These are phyloP conservation scores for Stegodyphus dumicola DNA, from an alignment of 1,140 invertebrate species.

Conservation along the genomic window DNA sequence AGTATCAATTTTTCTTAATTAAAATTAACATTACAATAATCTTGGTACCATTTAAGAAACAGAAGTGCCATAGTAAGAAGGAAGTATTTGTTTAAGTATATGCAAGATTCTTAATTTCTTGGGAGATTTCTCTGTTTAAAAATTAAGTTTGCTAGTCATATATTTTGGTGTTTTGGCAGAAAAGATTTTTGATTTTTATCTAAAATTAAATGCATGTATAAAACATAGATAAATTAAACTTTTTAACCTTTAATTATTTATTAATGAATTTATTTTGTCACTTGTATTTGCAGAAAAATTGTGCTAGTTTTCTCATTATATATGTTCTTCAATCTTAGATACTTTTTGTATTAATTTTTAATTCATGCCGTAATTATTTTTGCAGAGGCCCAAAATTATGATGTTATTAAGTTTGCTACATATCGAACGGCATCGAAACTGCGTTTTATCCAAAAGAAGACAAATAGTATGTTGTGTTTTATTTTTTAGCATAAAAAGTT, in stretches of 20 bases:
- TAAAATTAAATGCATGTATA: background rate
- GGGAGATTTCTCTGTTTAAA: too few species aligned
- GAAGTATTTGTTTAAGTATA: too few species aligned
- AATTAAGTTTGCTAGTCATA: too few species aligned
- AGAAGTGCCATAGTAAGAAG: too few species aligned
- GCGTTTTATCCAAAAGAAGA: constrained; percentile 97
- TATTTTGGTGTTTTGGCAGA: too few species aligned
- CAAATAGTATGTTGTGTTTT: constrained; percentile 74
- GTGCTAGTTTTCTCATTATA: background rate
- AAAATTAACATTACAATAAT: too few species aligned
- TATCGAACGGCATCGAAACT: constrained; percentile 97
- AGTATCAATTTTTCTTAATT: too few species aligned
- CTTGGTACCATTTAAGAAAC: too few species aligned
- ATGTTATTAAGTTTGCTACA: constrained; percentile 94
- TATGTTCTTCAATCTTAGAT: background rate
- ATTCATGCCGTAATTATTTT: constrained; percentile 40
- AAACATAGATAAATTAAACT: background rate
- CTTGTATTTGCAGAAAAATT: background rate
- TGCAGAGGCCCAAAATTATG: constrained; percentile 88
- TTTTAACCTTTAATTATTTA: background rate
- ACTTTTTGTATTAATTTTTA: background rate
- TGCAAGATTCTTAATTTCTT: too few species aligned
- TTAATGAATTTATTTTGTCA: background rate
- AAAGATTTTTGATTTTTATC: background rate
- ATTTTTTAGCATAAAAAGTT: too few species aligned